Evolutionary conservation across 2,797 vertebrate genomes (phyloP), one percentile per base, ranked within the genome.

Genomic region (Pachyuromys duprasi): DNA sequence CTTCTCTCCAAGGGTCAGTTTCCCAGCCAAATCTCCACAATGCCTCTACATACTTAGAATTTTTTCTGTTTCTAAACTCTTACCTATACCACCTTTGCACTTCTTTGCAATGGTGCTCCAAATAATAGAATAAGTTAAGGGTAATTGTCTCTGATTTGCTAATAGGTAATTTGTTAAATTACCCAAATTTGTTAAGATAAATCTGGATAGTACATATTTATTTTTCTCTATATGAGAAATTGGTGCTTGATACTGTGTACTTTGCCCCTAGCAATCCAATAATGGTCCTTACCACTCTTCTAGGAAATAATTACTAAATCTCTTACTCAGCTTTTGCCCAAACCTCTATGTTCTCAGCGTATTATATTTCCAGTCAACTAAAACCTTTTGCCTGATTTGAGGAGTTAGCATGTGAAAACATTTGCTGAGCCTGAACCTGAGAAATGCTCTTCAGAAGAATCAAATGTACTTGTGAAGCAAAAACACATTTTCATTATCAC

Each of bases 401-500:
- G 70, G 75, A 84, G 93, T 89, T 96, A 96, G 67, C 86, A 57
- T 95, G 89, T 94, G 93, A 97, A 97, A 96, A 96, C 95, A 96
- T 97, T 96, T 98, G 90, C 92, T 62, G 55, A 96, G 93, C 70
- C 42, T 92, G 92, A 86, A 92, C 96, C 83, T 95, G 96, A 90
- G 89, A 96, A 97, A 79, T 89, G 65, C 90, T 96, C 89, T 81
- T 92, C 92, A 93, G 75, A 55, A 91, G 90, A 97, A 93, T 95
- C 88, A 94, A 97, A 95, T 88, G 60, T 91, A 96, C 93, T 93
- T 95, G 76, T 96, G 90, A 96, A 97, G 93, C 78, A 96, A 89
- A 96, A 95, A 95, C 74, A 96, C 83, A 96, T 82, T 97, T 97
- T 97, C 91, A 93, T 95, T 96, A 95, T 95, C 91, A 76, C 86